Base-by-base conservation (phyloP, 2,797 vertebrate species). In the Darevskia nairensis region DNA sequence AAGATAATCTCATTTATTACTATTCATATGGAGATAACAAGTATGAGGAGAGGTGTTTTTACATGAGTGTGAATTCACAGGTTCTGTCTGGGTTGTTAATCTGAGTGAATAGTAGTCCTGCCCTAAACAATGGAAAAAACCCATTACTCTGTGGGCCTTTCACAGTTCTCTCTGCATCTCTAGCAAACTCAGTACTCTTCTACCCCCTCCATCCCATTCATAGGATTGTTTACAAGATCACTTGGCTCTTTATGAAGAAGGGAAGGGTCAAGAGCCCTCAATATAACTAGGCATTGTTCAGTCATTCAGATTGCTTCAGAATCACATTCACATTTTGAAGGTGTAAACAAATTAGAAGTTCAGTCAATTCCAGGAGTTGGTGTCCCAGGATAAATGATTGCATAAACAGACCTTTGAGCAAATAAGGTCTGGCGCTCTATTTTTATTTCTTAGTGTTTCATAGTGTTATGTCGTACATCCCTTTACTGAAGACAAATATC, bases 351-450 rank as follows among this genome's bases (percentile, higher is more conserved):
- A 71, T 35, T 78, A 10, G 29, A 61, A 23, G 46, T 35, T 88
- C 50, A 80, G 6, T 61, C 39, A 32, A 50, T n/a, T 69, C 61
- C 10, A 77, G 39, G n/a, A 68, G 72, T 66, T 68, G 77, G 25
- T 82, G n/a, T 66, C 80, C 61, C 75, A 76, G 71, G 72, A 82
- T 88, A 82, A 88, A 39, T 68, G 74, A 82, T 23, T 82, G 61
- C 35, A 32, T 77, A 83, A 82, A 88, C 15, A 79, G 21, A 39
- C 8, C 6, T 9, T 64, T 64, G n/a, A 61, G 64, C 74, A 84
- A 84, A 84, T 35, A 80, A 68, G 69, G 76, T 46, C 50, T 71
- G n/a, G 32, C n/a, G 41, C n/a, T 50, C n/a, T 64, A 7, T 25
- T 88, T 39, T 35, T 50, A 59, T 64, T 82, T 21, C n/a, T 68